Base-by-base conservation (phyloP, 1,140 invertebrate genomes). In the Hylaeus volcanicus region DNA sequence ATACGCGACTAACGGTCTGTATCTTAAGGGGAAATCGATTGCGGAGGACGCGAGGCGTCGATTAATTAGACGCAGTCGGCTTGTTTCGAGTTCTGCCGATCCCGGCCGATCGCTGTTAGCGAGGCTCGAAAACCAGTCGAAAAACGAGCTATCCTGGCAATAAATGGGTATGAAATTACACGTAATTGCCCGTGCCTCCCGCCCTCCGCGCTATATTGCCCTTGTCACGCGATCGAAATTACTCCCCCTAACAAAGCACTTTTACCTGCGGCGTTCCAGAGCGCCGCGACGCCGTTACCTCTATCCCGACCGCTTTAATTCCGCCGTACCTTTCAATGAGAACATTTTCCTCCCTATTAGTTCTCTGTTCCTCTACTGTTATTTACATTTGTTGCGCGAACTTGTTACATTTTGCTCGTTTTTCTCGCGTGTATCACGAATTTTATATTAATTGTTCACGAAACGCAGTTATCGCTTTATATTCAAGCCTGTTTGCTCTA, bases 181-280 rank as follows among this genome's bases (percentile, higher is more conserved):
- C 81, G 89, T 91, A 92, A 92, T 91, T 89, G 89, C 82, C 75
- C 73, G 84, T 86, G 86, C 86, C 81, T 83, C 71, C 55, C 69
- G 65, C 70, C 64, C 64, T 14, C 41, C 41, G 43, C 65, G 48
- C 63, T 70, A 72, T 66, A 61, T 68, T 55, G 51, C 72, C 73
- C 68, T 83, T 91, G 90, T 92, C 92, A 92, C 92, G 92, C 92
- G 89, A 92, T 91, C 89, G 85, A 85, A 90, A 90, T 90, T 91
- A 86, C 87, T 88, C 86, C 76, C 87, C 75, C 72, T 91, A 89
- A 91, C 90, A 88, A 91, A 92, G 89, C 83, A 87, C 88, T 89
- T 92, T 91, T 89, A 90, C 89, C 83, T 89, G 84, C 76, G 84
- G 81, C 76, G 85, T 84, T 83, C 74, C 76, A 60, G 69, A 55